Conservation (phyloP, 2,113 vertebrate genomes). For the Crotalus tigris region DNA sequence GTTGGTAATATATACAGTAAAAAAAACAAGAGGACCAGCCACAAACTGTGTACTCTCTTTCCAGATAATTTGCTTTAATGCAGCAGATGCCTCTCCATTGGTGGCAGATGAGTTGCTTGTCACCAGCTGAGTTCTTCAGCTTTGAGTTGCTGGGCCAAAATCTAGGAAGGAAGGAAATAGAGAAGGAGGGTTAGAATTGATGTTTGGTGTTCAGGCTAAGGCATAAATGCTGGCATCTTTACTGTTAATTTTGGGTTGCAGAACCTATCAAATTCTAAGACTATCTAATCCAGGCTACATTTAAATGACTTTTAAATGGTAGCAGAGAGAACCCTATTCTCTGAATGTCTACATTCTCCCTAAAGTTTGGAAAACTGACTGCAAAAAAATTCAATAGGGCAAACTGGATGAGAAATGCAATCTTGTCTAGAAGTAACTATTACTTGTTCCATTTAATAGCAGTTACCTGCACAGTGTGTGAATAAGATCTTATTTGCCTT, state of each 20-base stretch:
- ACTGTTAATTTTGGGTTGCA: not conserved
- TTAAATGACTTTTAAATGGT: not conserved
- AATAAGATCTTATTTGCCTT: not conserved
- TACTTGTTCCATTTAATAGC: not conserved
- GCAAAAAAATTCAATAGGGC: not conserved
- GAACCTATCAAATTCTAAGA: not conserved
- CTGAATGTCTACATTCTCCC: not conserved
- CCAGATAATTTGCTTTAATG: slow-evolving; percentile 16
- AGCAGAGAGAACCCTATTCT: not conserved
- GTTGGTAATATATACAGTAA: not conserved
- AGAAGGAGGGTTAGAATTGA: not conserved
- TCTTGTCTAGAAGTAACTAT: not conserved
- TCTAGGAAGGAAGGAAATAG: not conserved
- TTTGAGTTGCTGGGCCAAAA: not conserved
- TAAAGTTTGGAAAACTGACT: not conserved
- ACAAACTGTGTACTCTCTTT: not conserved
- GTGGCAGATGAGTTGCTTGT: not conserved
- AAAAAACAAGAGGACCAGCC: not conserved
- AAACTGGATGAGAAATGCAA: not conserved
- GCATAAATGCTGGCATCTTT: not conserved
- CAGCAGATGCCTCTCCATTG: slow-evolving; percentile 10
- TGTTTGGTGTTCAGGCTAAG: not conserved
- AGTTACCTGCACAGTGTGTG: not conserved
- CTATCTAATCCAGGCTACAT: not conserved
- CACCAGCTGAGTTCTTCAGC: slow-evolving; percentile 6